Evolutionary conservation across 2,888 invertebrate species (phyloP), one percentile per base, ranked within the genome.

Genomic region (Gonocerus acuteangulatus): DNA sequence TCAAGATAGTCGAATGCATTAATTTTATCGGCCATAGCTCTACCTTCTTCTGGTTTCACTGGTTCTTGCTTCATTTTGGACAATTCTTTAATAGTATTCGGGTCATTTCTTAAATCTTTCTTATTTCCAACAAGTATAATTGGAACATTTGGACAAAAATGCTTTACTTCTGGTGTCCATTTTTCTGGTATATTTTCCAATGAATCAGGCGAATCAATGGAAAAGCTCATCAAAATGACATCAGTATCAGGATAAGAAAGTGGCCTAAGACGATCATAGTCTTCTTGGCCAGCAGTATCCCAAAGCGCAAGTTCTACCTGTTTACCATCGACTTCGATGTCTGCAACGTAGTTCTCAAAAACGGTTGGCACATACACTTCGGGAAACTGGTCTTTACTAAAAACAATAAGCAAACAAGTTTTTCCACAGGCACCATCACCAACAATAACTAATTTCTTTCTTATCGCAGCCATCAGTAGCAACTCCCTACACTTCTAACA

Each of bases 291-390:
- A 70, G 95, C 95, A 70, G 95, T 95, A 82, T 96, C 95, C 95
- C 95, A 96, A 71, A 94, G 78, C 69, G 92, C 92, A 71, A 94
- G 78, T 76, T 93, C 92, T 71, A 94, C 89, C 67, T 91, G 95
- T 80, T 95, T 95, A 71, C 92, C 87, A 75, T 97, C 97, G 68
- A 97, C 95, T 80, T 95, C 95, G 74, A 97, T 95, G 79, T 97
- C 97, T 73, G 97, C 96, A 74, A 97, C 97, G 85, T 97, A 99
- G 77, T 97, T 97, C 79, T 99, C 99, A 80, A 97, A 99, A 71
- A 99, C 97, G 73, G 97, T 99, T 74, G 97, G 97, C 77, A 97
- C 96, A 80, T 97, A 99, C 71, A 96, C 96, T 84, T 97, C 96
- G 72, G 97, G 97, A 82, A 97, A 97, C 78, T 96, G 95, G 80